Evolutionary conservation across 2,888 invertebrate species (phyloP).

Genomic region (Lycaena phlaeas): DNA sequence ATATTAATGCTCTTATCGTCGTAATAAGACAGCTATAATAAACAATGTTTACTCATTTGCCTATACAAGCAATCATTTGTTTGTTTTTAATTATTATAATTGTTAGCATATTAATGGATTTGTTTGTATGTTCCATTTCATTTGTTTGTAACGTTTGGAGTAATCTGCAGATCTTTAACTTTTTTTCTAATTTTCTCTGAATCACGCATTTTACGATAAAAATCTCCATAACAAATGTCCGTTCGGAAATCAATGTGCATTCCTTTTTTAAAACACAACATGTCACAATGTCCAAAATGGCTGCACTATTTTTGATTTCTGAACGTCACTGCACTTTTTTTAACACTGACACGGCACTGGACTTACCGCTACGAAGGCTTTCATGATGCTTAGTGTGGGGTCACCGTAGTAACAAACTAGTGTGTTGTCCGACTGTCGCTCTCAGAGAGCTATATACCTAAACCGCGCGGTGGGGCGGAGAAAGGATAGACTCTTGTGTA

Average conservation of each 20-base stretch:
- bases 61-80: no score
- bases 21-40: no score
- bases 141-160: no score
- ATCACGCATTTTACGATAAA: not conserved
- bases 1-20: no score
- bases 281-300: slow-evolving; percentile 10
- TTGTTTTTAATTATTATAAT: no score
- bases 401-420: slow-evolving; percentile 61
- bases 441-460: slow-evolving; percentile 55
- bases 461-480: slow-evolving; percentile 62
- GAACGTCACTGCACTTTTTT: slow-evolving; percentile 54
- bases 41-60: no score
- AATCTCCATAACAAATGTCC: slow-evolving; percentile 8
- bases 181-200: not conserved
- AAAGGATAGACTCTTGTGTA: slow-evolving; percentile 67
- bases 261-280: slow-evolving; percentile 16
- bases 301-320: slow-evolving; percentile 43
- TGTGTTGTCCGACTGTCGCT: slow-evolving; percentile 48
- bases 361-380: slow-evolving; percentile 72
- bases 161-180: no score
- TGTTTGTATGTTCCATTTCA: no score
- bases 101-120: no score
- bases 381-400: slow-evolving; percentile 66
- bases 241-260: slow-evolving; percentile 25
- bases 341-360: slow-evolving; percentile 40